Evolutionary conservation across 2,888 invertebrate species (phyloP).

Genomic region (Eupeodes latifasciatus): DNA sequence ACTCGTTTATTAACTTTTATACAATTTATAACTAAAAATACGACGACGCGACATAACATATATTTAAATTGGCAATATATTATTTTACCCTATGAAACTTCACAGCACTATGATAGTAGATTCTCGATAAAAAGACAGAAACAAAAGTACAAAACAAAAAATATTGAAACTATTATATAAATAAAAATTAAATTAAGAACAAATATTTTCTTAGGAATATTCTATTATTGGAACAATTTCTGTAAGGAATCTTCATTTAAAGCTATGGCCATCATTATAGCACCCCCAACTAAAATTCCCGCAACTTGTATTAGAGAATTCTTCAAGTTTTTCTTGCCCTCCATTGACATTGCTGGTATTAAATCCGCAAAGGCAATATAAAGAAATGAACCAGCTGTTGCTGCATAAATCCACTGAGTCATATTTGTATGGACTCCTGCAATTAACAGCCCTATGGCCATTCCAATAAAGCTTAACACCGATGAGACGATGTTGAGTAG

Average conservation of each 20-base stretch:
- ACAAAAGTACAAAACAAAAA: neutral
- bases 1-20: neutral
- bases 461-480: slow-evolving; percentile 89
- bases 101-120: slow-evolving; percentile 72
- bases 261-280: slow-evolving; percentile 90
- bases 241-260: slow-evolving; percentile 87
- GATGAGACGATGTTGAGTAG: slow-evolving; percentile 91
- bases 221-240: slow-evolving; percentile 79
- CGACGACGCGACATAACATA: no score
- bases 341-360: slow-evolving; percentile 87
- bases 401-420: slow-evolving; percentile 91
- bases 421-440: slow-evolving; percentile 89
- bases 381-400: slow-evolving; percentile 91
- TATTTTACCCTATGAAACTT: slow-evolving; percentile 55
- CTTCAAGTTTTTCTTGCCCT: slow-evolving; percentile 85
- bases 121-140: slow-evolving; percentile 37
- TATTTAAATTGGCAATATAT: slow-evolving; percentile 1
- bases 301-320: slow-evolving; percentile 87
- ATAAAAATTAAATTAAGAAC: neutral
- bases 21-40: slow-evolving; percentile 41
- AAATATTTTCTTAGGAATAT: neutral
- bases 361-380: slow-evolving; percentile 92
- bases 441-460: slow-evolving; percentile 88
- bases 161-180: neutral
- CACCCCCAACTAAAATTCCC: slow-evolving; percentile 88